Conservation (phyloP, 2,888 invertebrate species). For the Baronia brevicornis region DNA sequence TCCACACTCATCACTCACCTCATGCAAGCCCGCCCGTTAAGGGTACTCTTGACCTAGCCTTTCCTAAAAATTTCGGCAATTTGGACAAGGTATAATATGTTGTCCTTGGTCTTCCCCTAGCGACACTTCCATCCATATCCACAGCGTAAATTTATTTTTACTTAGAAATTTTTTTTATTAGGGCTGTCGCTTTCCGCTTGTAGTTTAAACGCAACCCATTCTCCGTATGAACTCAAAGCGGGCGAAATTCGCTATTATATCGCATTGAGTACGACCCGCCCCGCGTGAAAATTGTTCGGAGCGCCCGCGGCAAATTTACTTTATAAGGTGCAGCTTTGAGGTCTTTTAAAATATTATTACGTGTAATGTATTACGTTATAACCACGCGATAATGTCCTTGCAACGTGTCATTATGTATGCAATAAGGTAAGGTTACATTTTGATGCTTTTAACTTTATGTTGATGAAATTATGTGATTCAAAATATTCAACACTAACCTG, state of each 20-base stretch:
- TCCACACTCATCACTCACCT: background rate
- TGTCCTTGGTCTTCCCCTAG: too few relatives aligned
- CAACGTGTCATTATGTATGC: background rate
- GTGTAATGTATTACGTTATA: constrained; percentile 32
- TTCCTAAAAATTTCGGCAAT: too few relatives aligned
- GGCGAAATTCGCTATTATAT: constrained; percentile 61
- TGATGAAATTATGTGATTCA: too few relatives aligned
- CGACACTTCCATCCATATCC: too few relatives aligned
- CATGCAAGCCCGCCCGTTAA: too few relatives aligned
- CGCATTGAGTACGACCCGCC: constrained; percentile 41
- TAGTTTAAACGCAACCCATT: constrained; percentile 26
- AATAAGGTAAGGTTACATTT: background rate
- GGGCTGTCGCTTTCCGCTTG: constrained; percentile 18
- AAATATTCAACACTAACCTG: too few relatives aligned
- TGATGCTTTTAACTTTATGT: too few relatives aligned
- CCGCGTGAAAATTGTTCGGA: constrained; percentile 47
- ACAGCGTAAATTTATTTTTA: too few relatives aligned
- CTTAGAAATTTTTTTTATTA: too few relatives aligned
- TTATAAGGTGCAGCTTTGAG: constrained; percentile 39
- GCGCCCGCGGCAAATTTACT: constrained; percentile 45
- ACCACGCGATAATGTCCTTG: constrained; percentile 13
- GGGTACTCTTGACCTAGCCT: too few relatives aligned
- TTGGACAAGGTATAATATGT: too few relatives aligned
- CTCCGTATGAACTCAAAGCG: constrained; percentile 33
- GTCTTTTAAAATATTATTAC: constrained; percentile 44